Percentiles rank a stretch among this genome's conserved stretches.
phyloP scores from a whole-genome alignment of 1,140 invertebrate genomes.

The Hylaeus anthracinus region DNA sequence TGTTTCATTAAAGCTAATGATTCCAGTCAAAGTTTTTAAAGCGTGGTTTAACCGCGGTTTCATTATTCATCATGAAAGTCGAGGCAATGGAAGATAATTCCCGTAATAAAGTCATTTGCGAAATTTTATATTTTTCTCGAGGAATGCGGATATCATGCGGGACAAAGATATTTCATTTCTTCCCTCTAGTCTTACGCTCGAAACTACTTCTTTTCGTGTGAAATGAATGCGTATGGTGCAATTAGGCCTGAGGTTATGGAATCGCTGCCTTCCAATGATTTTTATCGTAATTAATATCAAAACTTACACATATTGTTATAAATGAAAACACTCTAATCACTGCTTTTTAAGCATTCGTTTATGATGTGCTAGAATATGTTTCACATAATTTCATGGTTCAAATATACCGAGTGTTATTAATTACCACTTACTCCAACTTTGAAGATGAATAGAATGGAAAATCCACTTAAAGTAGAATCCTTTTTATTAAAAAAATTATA shows the following conservation, averaged over 20 bases:
- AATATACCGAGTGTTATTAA: too few species aligned
- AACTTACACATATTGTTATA: background rate
- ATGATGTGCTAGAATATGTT: too few species aligned
- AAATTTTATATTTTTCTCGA: conserved; percentile 4
- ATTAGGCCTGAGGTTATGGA: background rate
- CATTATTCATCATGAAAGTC: background rate
- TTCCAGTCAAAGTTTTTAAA: conserved; percentile 5
- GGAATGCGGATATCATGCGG: background rate
- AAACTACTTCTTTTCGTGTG: too few species aligned
- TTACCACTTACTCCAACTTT: too few species aligned
- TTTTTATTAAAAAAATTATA: too few species aligned
- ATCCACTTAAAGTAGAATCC: too few species aligned
- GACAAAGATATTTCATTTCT: conserved; percentile 1
- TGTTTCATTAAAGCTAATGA: conserved; percentile 17
- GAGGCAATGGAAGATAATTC: background rate
- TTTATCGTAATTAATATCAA: background rate
- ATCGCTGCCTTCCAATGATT: too few species aligned
- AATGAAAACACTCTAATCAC: too few species aligned
- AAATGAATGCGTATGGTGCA: background rate
- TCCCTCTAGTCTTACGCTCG: background rate
- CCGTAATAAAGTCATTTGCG: background rate
- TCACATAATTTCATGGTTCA: too few species aligned
- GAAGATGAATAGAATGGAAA: too few species aligned
- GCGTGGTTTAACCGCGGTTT: background rate
- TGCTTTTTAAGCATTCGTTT: too few species aligned